A percentile compares a stretch with the other conserved stretches of the same genome.
Evolutionary conservation across 2,888 invertebrate species (phyloP).

Genomic region (Drosophila tripunctata): DNA sequence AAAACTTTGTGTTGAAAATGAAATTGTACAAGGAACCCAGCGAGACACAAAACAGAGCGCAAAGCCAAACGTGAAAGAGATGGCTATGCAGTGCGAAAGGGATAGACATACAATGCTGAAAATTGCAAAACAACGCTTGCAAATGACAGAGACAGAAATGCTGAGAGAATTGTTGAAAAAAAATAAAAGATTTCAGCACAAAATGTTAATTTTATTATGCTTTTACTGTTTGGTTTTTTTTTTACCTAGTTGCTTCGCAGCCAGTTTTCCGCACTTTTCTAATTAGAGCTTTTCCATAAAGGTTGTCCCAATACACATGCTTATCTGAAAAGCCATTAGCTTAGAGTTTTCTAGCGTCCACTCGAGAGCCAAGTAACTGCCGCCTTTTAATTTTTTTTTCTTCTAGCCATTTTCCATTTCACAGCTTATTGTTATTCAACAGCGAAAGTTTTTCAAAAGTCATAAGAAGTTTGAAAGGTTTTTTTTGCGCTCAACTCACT

Average conservation of each 20-base stretch:
- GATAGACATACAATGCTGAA: not conserved
- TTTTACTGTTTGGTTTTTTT: no score
- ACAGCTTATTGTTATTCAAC: slow-evolving; percentile 75
- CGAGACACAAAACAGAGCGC: not conserved
- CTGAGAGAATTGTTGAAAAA: not conserved
- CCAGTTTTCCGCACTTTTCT: slow-evolving; percentile 32
- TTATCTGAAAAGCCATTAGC: slow-evolving; percentile 62
- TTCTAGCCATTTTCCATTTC: slow-evolving; percentile 36
- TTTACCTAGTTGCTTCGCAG: slow-evolving; percentile 20
- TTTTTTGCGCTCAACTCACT: slow-evolving; percentile 63
- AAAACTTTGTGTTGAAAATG: slow-evolving; percentile 79
- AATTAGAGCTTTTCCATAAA: slow-evolving; percentile 48
- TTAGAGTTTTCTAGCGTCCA: slow-evolving; percentile 29
- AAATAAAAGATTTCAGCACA: slow-evolving; percentile 68
- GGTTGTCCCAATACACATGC: slow-evolving; percentile 28
- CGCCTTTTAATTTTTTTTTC: no score
- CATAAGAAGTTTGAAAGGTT: slow-evolving; percentile 71
- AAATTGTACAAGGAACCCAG: slow-evolving; percentile 66
- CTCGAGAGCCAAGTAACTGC: slow-evolving; percentile 27
- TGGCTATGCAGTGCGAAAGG: no score
- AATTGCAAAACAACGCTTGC: slow-evolving; percentile 57
- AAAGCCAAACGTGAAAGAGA: slow-evolving; percentile 1
- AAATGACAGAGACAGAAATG: slow-evolving; percentile 61
- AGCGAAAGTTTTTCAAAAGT: slow-evolving; percentile 47
- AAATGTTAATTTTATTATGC: slow-evolving; percentile 74